These are phyloP conservation scores for Polyodon spathula DNA, from an alignment of 2,113 vertebrate genomes.

Conservation along the genomic window DNA sequence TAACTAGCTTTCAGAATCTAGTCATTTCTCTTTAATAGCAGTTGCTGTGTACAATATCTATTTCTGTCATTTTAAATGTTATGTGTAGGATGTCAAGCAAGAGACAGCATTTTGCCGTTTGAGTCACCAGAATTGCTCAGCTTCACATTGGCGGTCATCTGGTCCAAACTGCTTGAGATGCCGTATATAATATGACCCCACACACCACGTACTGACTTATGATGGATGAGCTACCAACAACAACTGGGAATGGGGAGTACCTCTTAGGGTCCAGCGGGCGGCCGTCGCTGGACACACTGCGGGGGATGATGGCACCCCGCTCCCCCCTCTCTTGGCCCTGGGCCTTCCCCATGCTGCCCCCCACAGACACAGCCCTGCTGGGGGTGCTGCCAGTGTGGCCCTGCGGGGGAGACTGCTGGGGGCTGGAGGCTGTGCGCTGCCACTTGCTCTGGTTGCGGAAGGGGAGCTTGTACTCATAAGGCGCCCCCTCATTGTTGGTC, in stretches of 20 bases:
- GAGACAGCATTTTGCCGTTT: no score
- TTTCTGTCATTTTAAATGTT: no score
- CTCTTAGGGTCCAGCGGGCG: conserved; percentile 76
- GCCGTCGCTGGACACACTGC: conserved; percentile 88
- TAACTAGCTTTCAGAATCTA: no score
- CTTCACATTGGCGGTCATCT: no score
- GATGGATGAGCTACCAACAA: no score
- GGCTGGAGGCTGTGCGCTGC: conserved; percentile 73
- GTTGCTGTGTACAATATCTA: no score
- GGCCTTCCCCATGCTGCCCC: conserved; percentile 67
- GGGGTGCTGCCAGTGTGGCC: conserved; percentile 43
- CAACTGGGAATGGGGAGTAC: conserved; percentile 25
- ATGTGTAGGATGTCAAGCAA: no score
- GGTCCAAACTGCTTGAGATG: no score
- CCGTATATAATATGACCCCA: no score
- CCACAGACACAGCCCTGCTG: conserved; percentile 48
- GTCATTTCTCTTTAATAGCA: no score
- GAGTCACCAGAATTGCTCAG: no score
- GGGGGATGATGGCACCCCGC: conserved; percentile 72
- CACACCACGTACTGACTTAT: no score
- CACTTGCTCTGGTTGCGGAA: conserved; percentile 89
- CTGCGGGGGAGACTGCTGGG: conserved; percentile 75
- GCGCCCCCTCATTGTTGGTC: conserved; percentile 77
- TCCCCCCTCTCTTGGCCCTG: conserved; percentile 62
- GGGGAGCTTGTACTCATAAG: conserved; percentile 87